A percentile compares a stretch with the other conserved stretches of the same genome.
These are phyloP conservation scores for Odiellus spinosus DNA, from an alignment of 2,888 invertebrate genomes.

Conservation along the genomic window DNA sequence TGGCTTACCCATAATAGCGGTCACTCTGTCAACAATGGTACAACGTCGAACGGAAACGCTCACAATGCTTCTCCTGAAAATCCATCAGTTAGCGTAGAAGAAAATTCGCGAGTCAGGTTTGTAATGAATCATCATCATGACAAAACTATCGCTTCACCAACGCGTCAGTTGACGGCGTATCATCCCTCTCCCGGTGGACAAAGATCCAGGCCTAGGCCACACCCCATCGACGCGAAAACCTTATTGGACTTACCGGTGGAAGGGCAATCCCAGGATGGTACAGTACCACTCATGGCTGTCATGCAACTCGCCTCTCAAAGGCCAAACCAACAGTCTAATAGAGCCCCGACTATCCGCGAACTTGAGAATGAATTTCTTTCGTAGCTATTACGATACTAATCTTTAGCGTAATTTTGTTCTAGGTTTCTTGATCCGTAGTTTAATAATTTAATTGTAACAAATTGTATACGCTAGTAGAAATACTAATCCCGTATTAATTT, in stretches of 20 bases:
- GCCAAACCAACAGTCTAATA: no score
- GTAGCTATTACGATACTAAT: no score
- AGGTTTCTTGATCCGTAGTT: no score
- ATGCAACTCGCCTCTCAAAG: conserved; percentile 2
- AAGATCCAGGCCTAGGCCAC: neutral
- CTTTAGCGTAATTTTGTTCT: no score
- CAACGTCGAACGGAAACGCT: conserved; percentile 8
- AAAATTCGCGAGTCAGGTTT: conserved; percentile 11
- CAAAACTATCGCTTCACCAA: neutral
- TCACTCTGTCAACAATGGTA: conserved; percentile 1
- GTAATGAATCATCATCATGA: conserved; percentile 1
- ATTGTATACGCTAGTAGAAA: no score
- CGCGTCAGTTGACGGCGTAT: neutral
- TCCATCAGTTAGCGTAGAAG: neutral
- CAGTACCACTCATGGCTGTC: conserved; percentile 37
- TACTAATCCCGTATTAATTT: no score
- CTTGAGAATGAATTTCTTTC: no score
- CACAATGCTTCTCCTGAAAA: conserved; percentile 6
- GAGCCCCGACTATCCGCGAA: no score
- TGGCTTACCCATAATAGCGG: conserved; percentile 13
- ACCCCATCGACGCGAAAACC: conserved; percentile 27
- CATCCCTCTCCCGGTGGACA: neutral
- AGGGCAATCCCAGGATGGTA: conserved; percentile 39
- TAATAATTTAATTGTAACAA: no score
- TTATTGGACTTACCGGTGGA: conserved; percentile 43